Conservation (phyloP, 2,797 vertebrate species). For the Sebastes oblongus region DNA sequence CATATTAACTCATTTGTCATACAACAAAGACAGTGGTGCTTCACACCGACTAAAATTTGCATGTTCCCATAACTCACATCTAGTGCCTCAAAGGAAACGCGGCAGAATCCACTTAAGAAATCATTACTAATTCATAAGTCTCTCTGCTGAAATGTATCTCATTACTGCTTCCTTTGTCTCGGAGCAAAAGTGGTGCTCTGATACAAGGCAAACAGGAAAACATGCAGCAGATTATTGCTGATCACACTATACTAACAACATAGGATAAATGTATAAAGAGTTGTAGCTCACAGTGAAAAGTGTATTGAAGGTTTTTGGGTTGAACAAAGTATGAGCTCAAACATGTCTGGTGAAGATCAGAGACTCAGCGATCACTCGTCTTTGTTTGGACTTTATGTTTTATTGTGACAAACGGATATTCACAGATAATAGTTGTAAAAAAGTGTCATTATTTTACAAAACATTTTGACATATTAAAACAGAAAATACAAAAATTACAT, state of each 20-base stretch:
- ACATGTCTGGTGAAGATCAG: not conserved
- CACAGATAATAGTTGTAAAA: slow-evolving; percentile 13
- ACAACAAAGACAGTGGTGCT: slow-evolving; percentile 50
- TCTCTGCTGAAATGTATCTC: slow-evolving; percentile 61
- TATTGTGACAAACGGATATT: slow-evolving; percentile 30
- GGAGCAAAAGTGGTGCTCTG: slow-evolving; percentile 28
- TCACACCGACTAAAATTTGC: slow-evolving; percentile 56
- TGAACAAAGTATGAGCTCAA: not conserved
- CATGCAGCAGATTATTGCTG: slow-evolving; percentile 33
- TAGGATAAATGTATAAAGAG: slow-evolving; percentile 23
- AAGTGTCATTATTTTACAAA: not conserved
- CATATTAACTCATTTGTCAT: slow-evolving; percentile 64
- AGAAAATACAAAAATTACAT: not conserved
- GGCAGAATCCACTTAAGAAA: slow-evolving; percentile 72
- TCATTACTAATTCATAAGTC: slow-evolving; percentile 75
- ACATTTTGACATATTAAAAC: not conserved
- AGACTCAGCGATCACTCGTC: not conserved
- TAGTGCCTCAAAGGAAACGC: slow-evolving; percentile 59
- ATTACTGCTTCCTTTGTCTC: slow-evolving; percentile 60
- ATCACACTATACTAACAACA: slow-evolving; percentile 14
- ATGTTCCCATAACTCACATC: slow-evolving; percentile 74
- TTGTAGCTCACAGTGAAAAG: not conserved
- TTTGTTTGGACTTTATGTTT: slow-evolving; percentile 15
- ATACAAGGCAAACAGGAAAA: slow-evolving; percentile 45
- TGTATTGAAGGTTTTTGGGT: not conserved